phyloP scores from a whole-genome alignment of 2,113 vertebrate genomes.

The Protomyctophum bolini region DNA sequence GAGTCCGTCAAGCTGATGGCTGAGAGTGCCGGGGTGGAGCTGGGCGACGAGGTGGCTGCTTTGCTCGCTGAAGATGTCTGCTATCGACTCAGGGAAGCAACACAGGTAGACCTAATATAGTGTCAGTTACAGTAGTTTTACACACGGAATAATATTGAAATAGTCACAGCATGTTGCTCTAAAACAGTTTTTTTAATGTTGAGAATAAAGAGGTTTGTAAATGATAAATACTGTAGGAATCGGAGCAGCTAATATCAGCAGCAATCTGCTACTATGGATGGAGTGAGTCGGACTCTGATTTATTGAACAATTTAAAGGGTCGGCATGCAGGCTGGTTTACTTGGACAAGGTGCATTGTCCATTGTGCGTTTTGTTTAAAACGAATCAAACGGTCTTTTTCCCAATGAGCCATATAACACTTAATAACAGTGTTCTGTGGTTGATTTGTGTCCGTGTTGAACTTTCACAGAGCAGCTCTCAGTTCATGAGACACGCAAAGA shows the following conservation, averaged over 20 bases:
- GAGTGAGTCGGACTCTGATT: too few relatives aligned
- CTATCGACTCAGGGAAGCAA: conserved; percentile 88
- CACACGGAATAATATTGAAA: too few relatives aligned
- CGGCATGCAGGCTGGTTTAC: too few relatives aligned
- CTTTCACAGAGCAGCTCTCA: conserved; percentile 87
- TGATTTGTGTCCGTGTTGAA: background rate
- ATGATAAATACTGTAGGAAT: too few relatives aligned
- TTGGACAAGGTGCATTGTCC: too few relatives aligned
- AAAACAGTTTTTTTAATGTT: too few relatives aligned
- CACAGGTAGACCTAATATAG: conserved; percentile 78
- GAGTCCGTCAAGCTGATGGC: conserved; percentile 90
- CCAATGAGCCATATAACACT: background rate
- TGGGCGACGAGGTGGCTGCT: conserved; percentile 85
- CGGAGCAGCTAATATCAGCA: too few relatives aligned
- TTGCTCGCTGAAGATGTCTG: conserved; percentile 91
- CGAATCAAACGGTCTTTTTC: background rate
- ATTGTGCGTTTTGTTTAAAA: too few relatives aligned
- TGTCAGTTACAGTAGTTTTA: too few relatives aligned
- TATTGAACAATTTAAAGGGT: too few relatives aligned
- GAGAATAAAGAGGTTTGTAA: background rate
- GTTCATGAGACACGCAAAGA: conserved; percentile 89
- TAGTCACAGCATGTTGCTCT: too few relatives aligned
- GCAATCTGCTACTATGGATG: too few relatives aligned
- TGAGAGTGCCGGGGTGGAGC: conserved; percentile 86
- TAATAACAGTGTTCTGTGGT: background rate